Evolutionary conservation across 1,140 invertebrate genomes (phyloP), one percentile per base, ranked within the genome.

Genomic region (Trypoxylus dichotomus): DNA sequence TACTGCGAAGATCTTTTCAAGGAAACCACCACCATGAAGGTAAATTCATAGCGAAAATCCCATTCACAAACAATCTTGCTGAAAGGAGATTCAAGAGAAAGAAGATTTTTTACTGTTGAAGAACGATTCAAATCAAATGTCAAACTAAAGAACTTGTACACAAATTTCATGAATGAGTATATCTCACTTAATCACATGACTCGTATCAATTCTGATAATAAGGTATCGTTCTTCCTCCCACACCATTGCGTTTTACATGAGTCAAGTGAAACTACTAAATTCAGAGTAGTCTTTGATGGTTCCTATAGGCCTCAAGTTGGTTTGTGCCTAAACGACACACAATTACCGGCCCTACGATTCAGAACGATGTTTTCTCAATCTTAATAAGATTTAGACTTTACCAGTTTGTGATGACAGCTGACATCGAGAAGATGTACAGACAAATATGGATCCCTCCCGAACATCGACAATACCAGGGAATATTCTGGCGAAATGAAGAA

Each of bases 321-420:
- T n/a, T 19, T 54, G 5, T 5, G 3, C 19, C 1, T 47, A 47
- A 47, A 47, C n/a, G 43, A 47, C n/a, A n/a, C 47, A 37, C 32
- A 37, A 37, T 37, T 37, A 37, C 5, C 32, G 3, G 32, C 10
- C 3, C 32, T 37, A 37, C 32, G 5, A 37, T 37, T 37, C 32
- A 54, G n/a, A n/a, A 54, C 15, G 47, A 54, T 37, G 75, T 86
- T 29, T 77, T 84, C 29, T 80, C 81, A 47, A 81, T 87, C 58
- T 29, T 89, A 10, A 77, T 88, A n/a, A 82, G 86, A 74, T 88
- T 87, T 83, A 76, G 87, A 76, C 78, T 78, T 54, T 82, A 86
- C 78, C 78, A 54, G 19, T 78, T 85, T 58, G 85, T 84, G 19
- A 77, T 89, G 15, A 29, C 78, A 25, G 78, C 77, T 0, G 84